A percentile compares a stretch with the other conserved stretches of the same genome.
Conservation (phyloP, 2,888 invertebrate species). For the Cerastis leucographa region DNA sequence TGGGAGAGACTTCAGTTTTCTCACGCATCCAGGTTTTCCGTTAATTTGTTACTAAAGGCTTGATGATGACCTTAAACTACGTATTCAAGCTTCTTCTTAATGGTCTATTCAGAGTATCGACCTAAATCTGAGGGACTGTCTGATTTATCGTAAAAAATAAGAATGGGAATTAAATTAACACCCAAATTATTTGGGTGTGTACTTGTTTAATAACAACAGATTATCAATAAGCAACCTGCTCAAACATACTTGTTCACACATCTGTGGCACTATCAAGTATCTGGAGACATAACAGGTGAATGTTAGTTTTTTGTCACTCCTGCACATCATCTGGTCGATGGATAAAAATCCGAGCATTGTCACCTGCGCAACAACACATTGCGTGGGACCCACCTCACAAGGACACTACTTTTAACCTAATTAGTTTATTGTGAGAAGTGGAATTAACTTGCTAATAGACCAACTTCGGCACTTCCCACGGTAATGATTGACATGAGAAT, state of each 20-base stretch:
- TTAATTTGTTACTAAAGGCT: not conserved
- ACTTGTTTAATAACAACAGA: constrained; percentile 36
- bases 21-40: not conserved
- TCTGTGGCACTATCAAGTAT: constrained; percentile 75
- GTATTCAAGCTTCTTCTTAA: not conserved
- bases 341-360: constrained; percentile 74
- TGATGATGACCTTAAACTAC: not conserved
- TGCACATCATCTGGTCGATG: constrained; percentile 82
- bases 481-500: constrained; percentile 77
- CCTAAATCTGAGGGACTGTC: not conserved
- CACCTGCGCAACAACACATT: constrained; percentile 78
- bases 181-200: not conserved
- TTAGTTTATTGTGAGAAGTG: constrained; percentile 69
- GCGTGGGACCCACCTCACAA: constrained; percentile 66
- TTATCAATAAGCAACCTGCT: constrained; percentile 53
- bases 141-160: not conserved
- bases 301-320: constrained; percentile 74
- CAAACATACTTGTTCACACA: constrained; percentile 64
- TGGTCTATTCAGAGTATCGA: not conserved
- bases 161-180: not conserved
- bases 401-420: constrained; percentile 66
- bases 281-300: constrained; percentile 83
- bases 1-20: not conserved
- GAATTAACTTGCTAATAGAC: constrained; percentile 65
- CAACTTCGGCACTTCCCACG: constrained; percentile 73